Conservation (phyloP, 2,113 vertebrate species). For the Trinectes maculatus region DNA sequence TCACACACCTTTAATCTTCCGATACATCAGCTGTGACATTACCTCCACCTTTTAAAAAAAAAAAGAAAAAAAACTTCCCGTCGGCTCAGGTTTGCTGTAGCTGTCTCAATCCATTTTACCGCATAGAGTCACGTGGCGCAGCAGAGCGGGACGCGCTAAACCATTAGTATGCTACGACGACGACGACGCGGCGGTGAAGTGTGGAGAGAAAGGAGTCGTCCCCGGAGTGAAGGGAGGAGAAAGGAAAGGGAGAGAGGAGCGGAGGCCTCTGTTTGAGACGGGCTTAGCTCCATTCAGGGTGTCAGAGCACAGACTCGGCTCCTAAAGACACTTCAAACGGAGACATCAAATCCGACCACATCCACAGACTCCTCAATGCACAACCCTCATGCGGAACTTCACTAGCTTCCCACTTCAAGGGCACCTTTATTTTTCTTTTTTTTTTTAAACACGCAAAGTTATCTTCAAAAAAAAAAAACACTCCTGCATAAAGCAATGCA, state of each 20-base stretch:
- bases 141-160: slow-evolving; percentile 27
- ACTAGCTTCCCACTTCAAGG: slow-evolving; percentile 71
- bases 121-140: slow-evolving; percentile 17
- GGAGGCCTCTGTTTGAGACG: slow-evolving; percentile 65
- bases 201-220: slow-evolving; percentile 40
- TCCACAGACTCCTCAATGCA: slow-evolving; percentile 57
- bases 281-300: slow-evolving; percentile 70
- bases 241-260: slow-evolving; percentile 47
- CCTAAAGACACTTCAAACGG: slow-evolving; percentile 79
- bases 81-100: background rate
- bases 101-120: background rate
- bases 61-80: too few relatives aligned
- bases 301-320: slow-evolving; percentile 69
- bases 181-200: slow-evolving; percentile 44
- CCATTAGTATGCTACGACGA: slow-evolving; percentile 69
- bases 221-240: slow-evolving; percentile 46
- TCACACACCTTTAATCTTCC: too few relatives aligned
- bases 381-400: slow-evolving; percentile 65
- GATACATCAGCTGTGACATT: too few relatives aligned
- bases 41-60: too few relatives aligned
- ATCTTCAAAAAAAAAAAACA: slow-evolving; percentile 35
- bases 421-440: slow-evolving; percentile 62
- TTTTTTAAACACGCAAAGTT: slow-evolving; percentile 52
- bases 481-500: slow-evolving; percentile 20
- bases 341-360: slow-evolving; percentile 69